These are phyloP conservation scores for Odontomachus brunneus DNA, from an alignment of 1,140 invertebrate species.

Conservation along the genomic window DNA sequence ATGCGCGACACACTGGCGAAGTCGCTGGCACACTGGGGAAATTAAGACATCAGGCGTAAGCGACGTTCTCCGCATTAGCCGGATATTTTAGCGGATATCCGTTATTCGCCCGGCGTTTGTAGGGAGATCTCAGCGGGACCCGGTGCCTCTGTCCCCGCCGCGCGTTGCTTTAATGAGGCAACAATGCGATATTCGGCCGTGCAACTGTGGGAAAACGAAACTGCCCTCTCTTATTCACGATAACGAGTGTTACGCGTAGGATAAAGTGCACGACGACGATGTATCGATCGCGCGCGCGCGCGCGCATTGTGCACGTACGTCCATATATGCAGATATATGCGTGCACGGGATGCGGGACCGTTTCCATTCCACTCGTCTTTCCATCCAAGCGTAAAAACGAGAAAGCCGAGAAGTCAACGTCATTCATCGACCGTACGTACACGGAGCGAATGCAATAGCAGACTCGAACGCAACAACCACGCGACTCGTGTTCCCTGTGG, in stretches of 20 bases:
- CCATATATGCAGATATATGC: conserved; percentile 13
- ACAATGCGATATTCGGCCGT: conserved; percentile 19
- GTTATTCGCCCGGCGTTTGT: neutral
- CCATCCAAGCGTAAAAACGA: conserved; percentile 43
- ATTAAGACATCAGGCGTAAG: conserved; percentile 7
- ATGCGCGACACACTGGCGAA: too few species aligned
- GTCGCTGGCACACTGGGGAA: neutral
- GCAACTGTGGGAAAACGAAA: conserved; percentile 42
- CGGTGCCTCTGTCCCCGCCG: neutral
- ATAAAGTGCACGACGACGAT: conserved; percentile 40
- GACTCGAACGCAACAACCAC: conserved; percentile 14
- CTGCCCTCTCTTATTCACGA: conserved; percentile 32
- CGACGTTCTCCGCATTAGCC: neutral
- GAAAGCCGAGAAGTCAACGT: conserved; percentile 51
- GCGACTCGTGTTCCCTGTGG: neutral
- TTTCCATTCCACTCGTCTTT: conserved; percentile 54
- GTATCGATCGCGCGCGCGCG: conserved; percentile 39
- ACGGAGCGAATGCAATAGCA: conserved; percentile 38
- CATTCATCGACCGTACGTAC: conserved; percentile 40
- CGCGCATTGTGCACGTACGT: neutral
- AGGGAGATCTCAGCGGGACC: neutral
- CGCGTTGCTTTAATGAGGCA: conserved; percentile 43
- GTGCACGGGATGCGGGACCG: conserved; percentile 8
- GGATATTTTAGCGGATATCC: neutral
- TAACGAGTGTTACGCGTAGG: conserved; percentile 14